Evolutionary conservation across 2,888 invertebrate species (phyloP).

Genomic region (Rambutsinella grinnellia): DNA sequence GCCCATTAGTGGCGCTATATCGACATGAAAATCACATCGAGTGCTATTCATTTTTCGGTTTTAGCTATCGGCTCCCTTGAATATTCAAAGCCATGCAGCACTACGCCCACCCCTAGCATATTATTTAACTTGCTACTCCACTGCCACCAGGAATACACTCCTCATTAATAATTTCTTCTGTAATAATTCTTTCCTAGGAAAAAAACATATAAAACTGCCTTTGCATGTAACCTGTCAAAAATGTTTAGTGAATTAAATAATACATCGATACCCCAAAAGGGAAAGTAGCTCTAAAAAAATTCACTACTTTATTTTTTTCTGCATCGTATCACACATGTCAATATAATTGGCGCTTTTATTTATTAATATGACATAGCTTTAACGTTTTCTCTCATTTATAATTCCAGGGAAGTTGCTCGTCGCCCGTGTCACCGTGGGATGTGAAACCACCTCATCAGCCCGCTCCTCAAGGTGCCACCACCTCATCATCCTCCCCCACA

Average conservation of each 20-base stretch:
- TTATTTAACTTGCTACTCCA: too few relatives aligned
- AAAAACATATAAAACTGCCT: constrained; percentile 34
- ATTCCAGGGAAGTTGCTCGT: constrained; percentile 65
- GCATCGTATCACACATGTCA: constrained; percentile 41
- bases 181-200: too few relatives aligned
- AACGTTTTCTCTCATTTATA: constrained; percentile 17
- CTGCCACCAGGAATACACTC: too few relatives aligned
- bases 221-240: constrained; percentile 48
- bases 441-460: constrained; percentile 72
- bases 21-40: constrained; percentile 19
- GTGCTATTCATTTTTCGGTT: too few relatives aligned
- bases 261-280: too few relatives aligned
- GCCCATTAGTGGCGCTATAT: constrained; percentile 29
- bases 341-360: constrained; percentile 22
- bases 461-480: constrained; percentile 72
- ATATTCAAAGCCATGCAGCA: too few relatives aligned
- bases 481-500: constrained; percentile 71
- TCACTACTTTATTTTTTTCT: too few relatives aligned
- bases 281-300: too few relatives aligned
- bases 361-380: constrained; percentile 16
- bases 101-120: too few relatives aligned
- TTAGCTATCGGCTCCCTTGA: too few relatives aligned
- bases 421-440: constrained; percentile 69
- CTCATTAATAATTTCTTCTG: too few relatives aligned
- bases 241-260: constrained; percentile 40